phyloP scores from a whole-genome alignment of 2,888 invertebrate species.

The Drosophila neutralis region DNA sequence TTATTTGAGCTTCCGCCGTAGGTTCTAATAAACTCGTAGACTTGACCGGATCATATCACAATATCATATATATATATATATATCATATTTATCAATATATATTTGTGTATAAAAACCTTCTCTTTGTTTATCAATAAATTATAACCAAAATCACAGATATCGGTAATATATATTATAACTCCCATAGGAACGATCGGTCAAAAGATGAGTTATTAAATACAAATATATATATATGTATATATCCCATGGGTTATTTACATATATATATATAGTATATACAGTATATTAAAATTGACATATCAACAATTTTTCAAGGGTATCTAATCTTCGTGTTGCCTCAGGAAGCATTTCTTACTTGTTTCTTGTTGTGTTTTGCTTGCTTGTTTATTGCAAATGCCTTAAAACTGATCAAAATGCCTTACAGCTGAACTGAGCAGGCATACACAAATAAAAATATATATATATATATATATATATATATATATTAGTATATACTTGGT shows the following conservation, averaged over 20 bases:
- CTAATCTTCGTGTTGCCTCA: background rate
- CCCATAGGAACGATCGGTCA: fast-evolving
- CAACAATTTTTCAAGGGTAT: background rate
- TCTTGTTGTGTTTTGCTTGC: constrained; percentile 8
- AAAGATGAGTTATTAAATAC: background rate
- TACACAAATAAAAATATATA: background rate
- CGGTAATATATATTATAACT: too few relatives aligned
- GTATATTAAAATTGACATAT: background rate
- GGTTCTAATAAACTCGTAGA: background rate
- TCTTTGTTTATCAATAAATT: too few relatives aligned
- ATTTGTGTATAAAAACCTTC: too few relatives aligned
- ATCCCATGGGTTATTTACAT: too few relatives aligned
- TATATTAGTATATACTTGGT: background rate
- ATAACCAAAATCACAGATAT: too few relatives aligned
- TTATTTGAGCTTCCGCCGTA: background rate
- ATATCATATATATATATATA: background rate
- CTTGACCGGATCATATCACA: background rate
- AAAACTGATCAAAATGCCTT: constrained; percentile 42
- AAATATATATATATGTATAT: background rate
- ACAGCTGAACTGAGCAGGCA: background rate
- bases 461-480: background rate
- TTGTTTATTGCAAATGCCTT: constrained; percentile 53
- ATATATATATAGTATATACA: too few relatives aligned
- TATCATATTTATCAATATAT: too few relatives aligned
- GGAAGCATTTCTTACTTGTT: background rate